Conservation (phyloP, 2,888 invertebrate genomes). For the Microplitis manilae region DNA sequence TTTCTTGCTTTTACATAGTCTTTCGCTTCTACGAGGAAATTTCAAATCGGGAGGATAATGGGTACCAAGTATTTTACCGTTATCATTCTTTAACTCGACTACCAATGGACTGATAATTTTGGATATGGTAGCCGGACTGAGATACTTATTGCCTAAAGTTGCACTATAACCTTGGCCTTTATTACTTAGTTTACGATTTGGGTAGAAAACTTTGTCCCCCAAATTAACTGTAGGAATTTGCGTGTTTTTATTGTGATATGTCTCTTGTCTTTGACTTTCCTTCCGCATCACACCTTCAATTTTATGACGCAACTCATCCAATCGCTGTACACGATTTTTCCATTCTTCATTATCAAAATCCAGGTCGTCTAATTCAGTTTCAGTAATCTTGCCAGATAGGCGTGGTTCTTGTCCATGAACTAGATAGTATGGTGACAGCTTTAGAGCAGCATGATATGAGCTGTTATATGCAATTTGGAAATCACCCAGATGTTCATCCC, state of each 20-base stretch:
- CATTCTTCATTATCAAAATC: neutral
- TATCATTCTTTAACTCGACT: neutral
- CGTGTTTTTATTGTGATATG: neutral
- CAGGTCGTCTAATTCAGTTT: neutral
- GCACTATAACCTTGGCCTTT: neutral
- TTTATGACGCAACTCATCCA: slow-evolving; percentile 41
- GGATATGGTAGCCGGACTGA: neutral
- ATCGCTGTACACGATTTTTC: slow-evolving; percentile 31
- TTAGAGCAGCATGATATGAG: slow-evolving; percentile 26
- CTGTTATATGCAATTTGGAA: slow-evolving; percentile 37
- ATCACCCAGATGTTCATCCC: slow-evolving; percentile 43
- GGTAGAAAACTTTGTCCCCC: neutral
- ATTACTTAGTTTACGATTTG: neutral
- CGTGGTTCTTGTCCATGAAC: slow-evolving; percentile 34
- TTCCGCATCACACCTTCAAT: slow-evolving; percentile 26
- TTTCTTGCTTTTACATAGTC: too few relatives aligned
- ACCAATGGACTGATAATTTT: neutral
- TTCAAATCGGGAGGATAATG: neutral
- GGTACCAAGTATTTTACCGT: neutral
- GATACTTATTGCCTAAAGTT: neutral
- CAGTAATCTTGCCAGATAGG: neutral
- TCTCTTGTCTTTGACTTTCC: slow-evolving; percentile 17
- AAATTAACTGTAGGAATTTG: slow-evolving; percentile 8
- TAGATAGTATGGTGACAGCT: slow-evolving; percentile 35
- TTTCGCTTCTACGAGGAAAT: neutral